Conservation (phyloP, 2,113 vertebrate species). For the Lynx canadensis region DNA sequence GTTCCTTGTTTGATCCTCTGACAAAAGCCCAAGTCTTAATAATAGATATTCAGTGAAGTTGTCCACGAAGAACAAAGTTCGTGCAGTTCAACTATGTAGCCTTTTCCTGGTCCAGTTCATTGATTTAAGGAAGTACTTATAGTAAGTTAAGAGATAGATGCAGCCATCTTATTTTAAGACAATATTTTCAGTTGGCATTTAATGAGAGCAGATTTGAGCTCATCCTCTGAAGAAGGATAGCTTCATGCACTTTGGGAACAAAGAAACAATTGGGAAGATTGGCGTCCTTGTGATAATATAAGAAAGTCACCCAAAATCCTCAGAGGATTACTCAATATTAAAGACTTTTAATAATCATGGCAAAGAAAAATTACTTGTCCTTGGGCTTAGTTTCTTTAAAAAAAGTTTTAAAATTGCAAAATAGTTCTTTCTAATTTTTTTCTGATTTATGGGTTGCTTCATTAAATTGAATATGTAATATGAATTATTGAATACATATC, state of each 20-base stretch:
- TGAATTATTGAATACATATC: too few species aligned
- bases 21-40: background rate
- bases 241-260: background rate
- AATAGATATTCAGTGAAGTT: background rate
- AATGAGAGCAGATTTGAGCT: background rate
- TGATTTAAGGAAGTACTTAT: background rate
- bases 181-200: background rate
- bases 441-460: background rate
- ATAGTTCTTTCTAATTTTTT: background rate
- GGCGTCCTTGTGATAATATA: background rate
- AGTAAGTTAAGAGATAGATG: background rate
- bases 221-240: background rate
- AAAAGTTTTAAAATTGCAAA: background rate
- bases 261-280: background rate
- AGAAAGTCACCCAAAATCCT: background rate
- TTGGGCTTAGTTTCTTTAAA: background rate
- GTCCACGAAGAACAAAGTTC: background rate
- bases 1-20: background rate
- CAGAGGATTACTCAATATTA: background rate
- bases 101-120: background rate
- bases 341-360: background rate
- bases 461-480: background rate
- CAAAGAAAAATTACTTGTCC: background rate
- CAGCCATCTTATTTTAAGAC: background rate
- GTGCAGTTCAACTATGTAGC: background rate